Evolutionary conservation across 2,888 invertebrate genomes (phyloP), one percentile per base, ranked within the genome.

Genomic region (Odiellus spinosus): DNA sequence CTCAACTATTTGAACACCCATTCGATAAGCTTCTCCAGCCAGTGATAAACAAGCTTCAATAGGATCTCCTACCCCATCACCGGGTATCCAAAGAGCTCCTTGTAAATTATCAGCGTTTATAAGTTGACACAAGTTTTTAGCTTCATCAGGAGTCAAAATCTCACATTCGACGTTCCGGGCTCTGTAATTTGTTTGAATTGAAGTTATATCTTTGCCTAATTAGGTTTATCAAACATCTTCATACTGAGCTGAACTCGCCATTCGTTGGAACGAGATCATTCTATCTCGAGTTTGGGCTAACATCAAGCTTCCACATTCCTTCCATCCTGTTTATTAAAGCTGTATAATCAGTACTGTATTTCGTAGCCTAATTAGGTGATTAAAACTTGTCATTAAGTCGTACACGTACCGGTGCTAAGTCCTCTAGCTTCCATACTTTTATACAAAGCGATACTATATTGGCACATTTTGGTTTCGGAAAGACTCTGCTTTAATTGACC

Each of bases 61-160:
- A 0, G 90, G 82, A 65, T 91, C 85, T 14, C 83, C 83, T 0
- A 85, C 84, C 1, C 91, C 91, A 69, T 95, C 95, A 4, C 78
- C 82, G 2, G 91, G 90, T 53, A 93, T 82, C 83, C 86, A 91
- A 3, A 95, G 67, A 0, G 85, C 95, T n/a, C 91, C 90, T 61
- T 70, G 34, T 14, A 87, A 66, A 66, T 88, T 90, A 36, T 80
- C 78, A 2, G 79, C 72, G 59, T 77, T 76, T 33, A 93, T 68
- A 52, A 85, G 64, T 0, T 85, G 79, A 64, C 84, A 87, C 52
- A 80, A 71, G 55, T 82, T 76, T 59, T 76, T 73, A 49, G 83
- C 80, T 59, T 83, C 77, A 54, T 77, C 73, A 2, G 86, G 81
- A 11, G 79, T 75, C 15, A 91, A 70, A 53, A 91, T 67, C 61